A percentile compares a stretch with the other conserved stretches of the same genome.
These are phyloP conservation scores for Geodia barretti DNA, from an alignment of 37 sponge, comb jelly and placozoan genomes.

Conservation along the genomic window DNA sequence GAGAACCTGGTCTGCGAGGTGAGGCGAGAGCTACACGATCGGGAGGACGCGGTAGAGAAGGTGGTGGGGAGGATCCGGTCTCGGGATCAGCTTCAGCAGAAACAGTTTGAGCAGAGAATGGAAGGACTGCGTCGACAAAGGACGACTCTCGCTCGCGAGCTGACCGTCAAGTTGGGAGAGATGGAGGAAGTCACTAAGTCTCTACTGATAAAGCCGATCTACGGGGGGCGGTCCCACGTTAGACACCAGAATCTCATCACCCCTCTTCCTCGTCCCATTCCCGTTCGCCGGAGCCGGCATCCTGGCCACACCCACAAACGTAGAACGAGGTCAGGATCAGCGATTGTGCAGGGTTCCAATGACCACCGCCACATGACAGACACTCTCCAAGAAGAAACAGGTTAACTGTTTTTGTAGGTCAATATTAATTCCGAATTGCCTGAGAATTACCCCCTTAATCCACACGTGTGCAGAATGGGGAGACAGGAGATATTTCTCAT, in stretches of 20 bases:
- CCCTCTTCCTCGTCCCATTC: slow-evolving; percentile 22
- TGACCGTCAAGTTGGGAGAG: slow-evolving; percentile 34
- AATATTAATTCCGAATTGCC: too few relatives aligned
- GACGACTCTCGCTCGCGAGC: slow-evolving; percentile 19
- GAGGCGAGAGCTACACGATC: background rate
- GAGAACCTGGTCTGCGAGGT: slow-evolving; percentile 6
- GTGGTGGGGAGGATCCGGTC: background rate
- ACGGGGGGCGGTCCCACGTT: background rate
- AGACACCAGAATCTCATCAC: slow-evolving; percentile 8
- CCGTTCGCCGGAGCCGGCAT: too few relatives aligned
- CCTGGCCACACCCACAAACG: too few relatives aligned
- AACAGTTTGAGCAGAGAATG: slow-evolving; percentile 23
- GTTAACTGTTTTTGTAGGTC: too few relatives aligned
- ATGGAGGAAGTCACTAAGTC: slow-evolving; percentile 30
- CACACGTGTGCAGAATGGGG: too few relatives aligned
- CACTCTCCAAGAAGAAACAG: too few relatives aligned
- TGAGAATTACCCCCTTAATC: too few relatives aligned
- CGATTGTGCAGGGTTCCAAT: too few relatives aligned
- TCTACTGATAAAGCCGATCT: slow-evolving; percentile 70
- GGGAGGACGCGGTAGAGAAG: background rate
- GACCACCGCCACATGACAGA: too few relatives aligned
- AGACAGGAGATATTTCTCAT: too few relatives aligned
- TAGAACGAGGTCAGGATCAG: too few relatives aligned
- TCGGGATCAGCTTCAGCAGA: slow-evolving; percentile 11
- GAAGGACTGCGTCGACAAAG: slow-evolving; percentile 19